phyloP scores from a whole-genome alignment of 2,888 invertebrate species.

The Camptogramma bilineatum region DNA sequence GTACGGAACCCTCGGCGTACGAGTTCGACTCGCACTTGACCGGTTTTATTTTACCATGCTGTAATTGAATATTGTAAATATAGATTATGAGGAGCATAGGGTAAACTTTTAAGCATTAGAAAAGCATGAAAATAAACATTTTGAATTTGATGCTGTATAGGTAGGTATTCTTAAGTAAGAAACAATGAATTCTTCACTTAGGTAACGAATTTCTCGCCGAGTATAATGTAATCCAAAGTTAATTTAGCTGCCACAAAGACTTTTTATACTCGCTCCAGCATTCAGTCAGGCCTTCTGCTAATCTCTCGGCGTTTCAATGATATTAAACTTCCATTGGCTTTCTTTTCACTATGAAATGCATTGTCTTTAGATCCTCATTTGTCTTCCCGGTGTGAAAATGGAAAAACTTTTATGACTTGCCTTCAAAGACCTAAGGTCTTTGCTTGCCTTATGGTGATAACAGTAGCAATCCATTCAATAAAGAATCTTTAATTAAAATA shows the following conservation, averaged over 20 bases:
- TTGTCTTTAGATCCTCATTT: constrained; percentile 33
- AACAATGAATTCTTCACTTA: constrained; percentile 19
- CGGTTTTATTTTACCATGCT: too few relatives aligned
- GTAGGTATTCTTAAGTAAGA: too few relatives aligned
- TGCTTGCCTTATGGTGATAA: not conserved
- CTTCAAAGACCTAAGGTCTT: too few relatives aligned
- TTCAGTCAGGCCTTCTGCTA: constrained; percentile 35
- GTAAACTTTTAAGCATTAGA: too few relatives aligned
- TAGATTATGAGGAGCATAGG: too few relatives aligned
- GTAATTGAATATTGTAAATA: too few relatives aligned
- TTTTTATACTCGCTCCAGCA: constrained; percentile 37
- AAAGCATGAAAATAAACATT: too few relatives aligned
- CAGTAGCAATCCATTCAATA: not conserved
- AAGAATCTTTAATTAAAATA: not conserved
- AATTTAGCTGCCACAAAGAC: constrained; percentile 36
- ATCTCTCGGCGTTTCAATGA: constrained; percentile 39
- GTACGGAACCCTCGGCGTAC: too few relatives aligned
- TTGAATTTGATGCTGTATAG: too few relatives aligned
- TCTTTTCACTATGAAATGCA: constrained; percentile 34
- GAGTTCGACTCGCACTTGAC: too few relatives aligned
- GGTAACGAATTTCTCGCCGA: constrained; percentile 15
- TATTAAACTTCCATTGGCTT: constrained; percentile 33
- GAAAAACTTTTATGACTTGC: constrained; percentile 20
- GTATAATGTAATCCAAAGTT: constrained; percentile 34
- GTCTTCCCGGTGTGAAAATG: constrained; percentile 19